These are phyloP conservation scores for Ornithoptera alexandrae DNA, from an alignment of 2,888 invertebrate genomes.

Conservation along the genomic window DNA sequence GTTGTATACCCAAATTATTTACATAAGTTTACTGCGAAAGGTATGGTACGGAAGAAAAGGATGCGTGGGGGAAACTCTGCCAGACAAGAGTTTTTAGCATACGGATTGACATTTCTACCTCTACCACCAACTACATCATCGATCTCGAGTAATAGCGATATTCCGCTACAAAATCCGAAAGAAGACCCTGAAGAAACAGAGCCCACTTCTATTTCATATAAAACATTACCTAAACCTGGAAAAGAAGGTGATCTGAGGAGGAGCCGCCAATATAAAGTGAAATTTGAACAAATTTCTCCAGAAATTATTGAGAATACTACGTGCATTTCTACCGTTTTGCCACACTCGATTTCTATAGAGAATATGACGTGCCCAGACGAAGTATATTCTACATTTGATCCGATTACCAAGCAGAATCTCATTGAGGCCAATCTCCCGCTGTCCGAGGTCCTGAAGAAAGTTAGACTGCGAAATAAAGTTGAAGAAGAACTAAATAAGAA, in stretches of 20 bases:
- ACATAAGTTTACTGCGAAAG: too few species aligned
- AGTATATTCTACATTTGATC: background rate
- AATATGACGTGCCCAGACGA: background rate
- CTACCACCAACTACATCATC: slow-evolving; percentile 9
- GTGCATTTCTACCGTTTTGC: background rate
- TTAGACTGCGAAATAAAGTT: slow-evolving; percentile 44
- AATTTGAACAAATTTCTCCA: background rate
- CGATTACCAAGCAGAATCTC: background rate
- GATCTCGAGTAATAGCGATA: slow-evolving; percentile 13
- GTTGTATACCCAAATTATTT: background rate
- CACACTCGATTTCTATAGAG: background rate
- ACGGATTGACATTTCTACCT: slow-evolving; percentile 5
- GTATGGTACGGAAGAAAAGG: background rate
- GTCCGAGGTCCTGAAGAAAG: slow-evolving; percentile 49
- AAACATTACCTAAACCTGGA: background rate
- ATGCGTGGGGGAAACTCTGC: background rate
- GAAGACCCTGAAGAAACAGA: background rate
- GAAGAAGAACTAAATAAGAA: slow-evolving; percentile 17
- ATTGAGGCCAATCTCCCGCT: slow-evolving; percentile 39
- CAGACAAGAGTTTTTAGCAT: background rate
- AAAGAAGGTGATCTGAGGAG: background rate
- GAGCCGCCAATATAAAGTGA: background rate
- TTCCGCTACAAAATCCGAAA: background rate
- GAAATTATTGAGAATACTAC: background rate
- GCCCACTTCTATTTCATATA: slow-evolving; percentile 1